Evolutionary conservation across 2,797 vertebrate species (phyloP), one percentile per base, ranked within the genome.

Genomic region (Paramormyrops hopkinsi): DNA sequence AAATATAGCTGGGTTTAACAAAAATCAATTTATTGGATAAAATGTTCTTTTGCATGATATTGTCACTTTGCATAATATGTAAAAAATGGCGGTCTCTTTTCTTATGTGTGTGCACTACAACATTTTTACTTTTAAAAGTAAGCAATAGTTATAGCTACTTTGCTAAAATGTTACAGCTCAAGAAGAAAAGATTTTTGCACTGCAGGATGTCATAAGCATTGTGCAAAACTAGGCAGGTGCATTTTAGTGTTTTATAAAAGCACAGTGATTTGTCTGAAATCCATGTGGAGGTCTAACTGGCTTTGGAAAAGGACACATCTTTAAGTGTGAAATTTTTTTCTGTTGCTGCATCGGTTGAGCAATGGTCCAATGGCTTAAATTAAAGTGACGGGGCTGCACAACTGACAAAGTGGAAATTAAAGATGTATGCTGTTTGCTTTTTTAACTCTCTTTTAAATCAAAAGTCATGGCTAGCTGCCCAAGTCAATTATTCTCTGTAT

Each of bases 341-440:
- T 54, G 4, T 53, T 86, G 12, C 54, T 25, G 14, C 50, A 29
- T 86, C 4, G 29, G 22, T 54, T 50, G 29, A 86, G 46, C 44
- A 33, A 33, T 37, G 14, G 25, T 11, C 9, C 53, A 86, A 37
- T 87, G 44, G 37, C 3, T 69, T 22, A 25, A 25, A 65, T 56
- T 14, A 88, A 17, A 11, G 44, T 46, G 12, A 53, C 41, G 1
- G 37, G 37, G 4, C 87, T 22, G 19, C 87, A 65, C 19, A 6
- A 29, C n/a, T 88, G 87, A 25, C 56, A 88, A 48, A 56, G 56
- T 69, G 87, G 59, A 65, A 65, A 88, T 69, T n/a, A 88, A 65
- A 88, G 59, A 88, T 69, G 3, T 4, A 19, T 65, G 50, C 5
- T 50, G 12, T 88, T 88, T 83, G 73, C 48, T 54, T 53, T 53